phyloP scores from a whole-genome alignment of 2,113 vertebrate genomes.

The Zosterops pallidus region DNA sequence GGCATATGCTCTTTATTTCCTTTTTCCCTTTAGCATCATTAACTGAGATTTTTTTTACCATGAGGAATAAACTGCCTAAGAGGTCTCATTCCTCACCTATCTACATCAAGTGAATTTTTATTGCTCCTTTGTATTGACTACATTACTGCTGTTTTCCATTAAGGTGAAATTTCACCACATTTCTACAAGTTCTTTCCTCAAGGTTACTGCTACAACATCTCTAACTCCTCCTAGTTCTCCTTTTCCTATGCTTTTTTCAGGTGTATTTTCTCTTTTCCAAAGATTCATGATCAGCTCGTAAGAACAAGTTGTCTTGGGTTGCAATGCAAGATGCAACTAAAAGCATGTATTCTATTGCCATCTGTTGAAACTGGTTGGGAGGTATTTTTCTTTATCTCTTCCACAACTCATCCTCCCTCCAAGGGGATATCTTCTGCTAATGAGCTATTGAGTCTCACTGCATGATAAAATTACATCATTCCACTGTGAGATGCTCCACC shows the following conservation, averaged over 20 bases:
- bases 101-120: not conserved
- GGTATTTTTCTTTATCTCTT: not conserved
- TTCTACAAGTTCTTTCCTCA: not conserved
- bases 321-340: not conserved
- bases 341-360: not conserved
- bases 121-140: not conserved
- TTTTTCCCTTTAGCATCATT: not conserved
- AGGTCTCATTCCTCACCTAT: not conserved
- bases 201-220: not conserved
- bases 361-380: not conserved
- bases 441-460: not conserved
- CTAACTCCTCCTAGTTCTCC: not conserved
- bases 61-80: not conserved
- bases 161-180: not conserved
- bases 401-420: not conserved
- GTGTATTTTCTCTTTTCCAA: not conserved
- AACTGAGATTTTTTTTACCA: not conserved
- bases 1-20: not conserved
- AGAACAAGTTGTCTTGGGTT: not conserved
- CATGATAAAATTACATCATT: not conserved
- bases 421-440: not conserved
- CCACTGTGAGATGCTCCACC: not conserved
- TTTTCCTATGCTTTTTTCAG: not conserved
- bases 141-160: not conserved
- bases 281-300: not conserved